Evolutionary conservation across 1,140 invertebrate genomes (phyloP).

Genomic region (Drosophila saltans): DNA sequence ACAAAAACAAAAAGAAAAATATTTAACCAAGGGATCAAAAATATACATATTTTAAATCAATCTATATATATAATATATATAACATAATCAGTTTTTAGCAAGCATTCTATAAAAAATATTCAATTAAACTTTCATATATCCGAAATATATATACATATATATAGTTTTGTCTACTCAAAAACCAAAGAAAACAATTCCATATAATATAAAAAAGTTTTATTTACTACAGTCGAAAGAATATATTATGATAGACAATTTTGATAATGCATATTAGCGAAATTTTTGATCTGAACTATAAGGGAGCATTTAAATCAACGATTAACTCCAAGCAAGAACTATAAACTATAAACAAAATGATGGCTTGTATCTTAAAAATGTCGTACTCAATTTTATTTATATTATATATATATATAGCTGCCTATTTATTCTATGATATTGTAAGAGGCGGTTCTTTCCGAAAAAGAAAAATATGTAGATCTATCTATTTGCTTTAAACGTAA

Average conservation of each 20-base stretch:
- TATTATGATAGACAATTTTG: background rate
- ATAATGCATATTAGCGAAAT: slow-evolving; percentile 6
- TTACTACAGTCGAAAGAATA: background rate
- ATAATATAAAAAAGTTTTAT: too few species aligned
- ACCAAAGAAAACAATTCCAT: slow-evolving; percentile 1
- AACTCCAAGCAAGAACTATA: background rate
- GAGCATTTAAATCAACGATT: background rate
- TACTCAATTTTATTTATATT: background rate
- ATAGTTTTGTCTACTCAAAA: background rate
- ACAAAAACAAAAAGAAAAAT: background rate
- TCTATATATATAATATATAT: background rate
- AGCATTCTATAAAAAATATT: background rate
- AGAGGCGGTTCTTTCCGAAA: background rate
- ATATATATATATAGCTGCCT: background rate
- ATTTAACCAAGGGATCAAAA: slow-evolving; percentile 12
- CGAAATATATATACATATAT: background rate
- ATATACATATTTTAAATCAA: slow-evolving; percentile 12
- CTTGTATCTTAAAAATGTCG: background rate
- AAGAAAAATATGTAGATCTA: background rate
- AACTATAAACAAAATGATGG: background rate
- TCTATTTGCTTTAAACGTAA: slow-evolving; percentile 13
- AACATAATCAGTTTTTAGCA: slow-evolving; percentile 1
- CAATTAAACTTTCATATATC: background rate
- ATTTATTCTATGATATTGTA: background rate
- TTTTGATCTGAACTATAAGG: background rate